Base-by-base conservation (phyloP, 2,888 invertebrate species). In the Mechanitis messenoides region DNA sequence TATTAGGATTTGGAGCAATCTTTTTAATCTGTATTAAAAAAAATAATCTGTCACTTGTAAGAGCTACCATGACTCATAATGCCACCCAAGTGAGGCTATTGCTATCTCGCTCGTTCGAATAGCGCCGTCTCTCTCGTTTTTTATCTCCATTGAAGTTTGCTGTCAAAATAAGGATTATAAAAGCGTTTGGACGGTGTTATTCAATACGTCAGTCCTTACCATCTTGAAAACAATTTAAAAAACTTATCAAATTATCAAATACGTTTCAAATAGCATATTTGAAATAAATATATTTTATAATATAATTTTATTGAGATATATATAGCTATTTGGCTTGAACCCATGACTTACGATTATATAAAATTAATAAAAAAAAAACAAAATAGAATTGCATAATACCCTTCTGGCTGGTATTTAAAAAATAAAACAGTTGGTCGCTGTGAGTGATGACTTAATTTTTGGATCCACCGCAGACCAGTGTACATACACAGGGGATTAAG, bases 121-220 rank as follows among this genome's bases (percentile, higher is more conserved):
- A 72, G 70, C 71, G 35, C 42, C 61, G 71, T 85, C 82, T 66
- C 76, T 47, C 64, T 81, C 73, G 61, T 85, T 86, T 85, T 85
- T 80, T 80, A 73, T 73, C 76, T 80, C 78, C 84, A 87, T 87
- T 88, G 85, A 87, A 83, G 84, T 84, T 83, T 80, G 84, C 87
- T 89, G 89, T 90, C 89, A 90, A 90, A 90, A 90, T 90, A 89
- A 89, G 86, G 87, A 88, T 89, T 88, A 87, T 87, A 87, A 85
- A 83, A 87, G 82, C 75, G 76, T 82, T 83, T 83, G 88, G 81
- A 86, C 69, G 71, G 76, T 11, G 45, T 83, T 79, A 87, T 87
- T 84, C 81, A 73, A 68, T 59, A 61, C 20, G 53, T 58, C 28
- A 53, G 28, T 38, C 50, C 45, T 55, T 35, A 6, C 6, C 35